phyloP scores from a whole-genome alignment of 2,888 invertebrate genomes.

The Meghimatium bilineatum region DNA sequence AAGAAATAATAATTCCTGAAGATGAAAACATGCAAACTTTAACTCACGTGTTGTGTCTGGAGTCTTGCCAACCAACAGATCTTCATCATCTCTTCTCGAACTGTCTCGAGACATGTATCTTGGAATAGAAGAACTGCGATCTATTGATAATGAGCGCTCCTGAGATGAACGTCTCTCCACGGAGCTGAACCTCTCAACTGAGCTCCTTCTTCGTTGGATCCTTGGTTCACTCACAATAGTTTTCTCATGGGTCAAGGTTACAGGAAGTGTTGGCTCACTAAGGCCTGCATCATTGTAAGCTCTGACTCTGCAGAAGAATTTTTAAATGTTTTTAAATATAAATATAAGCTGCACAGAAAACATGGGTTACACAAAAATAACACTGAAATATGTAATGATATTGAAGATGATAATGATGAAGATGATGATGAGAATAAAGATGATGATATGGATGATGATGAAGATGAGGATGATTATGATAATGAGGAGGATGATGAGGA shows the following conservation, averaged over 20 bases:
- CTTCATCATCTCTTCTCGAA: slow-evolving; percentile 43
- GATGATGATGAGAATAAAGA: too few species aligned
- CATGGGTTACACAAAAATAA: too few species aligned
- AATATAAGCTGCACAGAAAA: too few species aligned
- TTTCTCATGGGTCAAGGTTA: slow-evolving; percentile 60
- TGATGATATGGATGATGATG: too few species aligned
- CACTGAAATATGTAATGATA: too few species aligned
- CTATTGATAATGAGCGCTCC: slow-evolving; percentile 46
- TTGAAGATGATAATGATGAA: too few species aligned
- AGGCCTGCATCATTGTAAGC: slow-evolving; percentile 97
- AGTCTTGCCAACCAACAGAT: slow-evolving; percentile 41
- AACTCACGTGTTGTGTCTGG: slow-evolving; percentile 53
- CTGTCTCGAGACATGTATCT: slow-evolving; percentile 38
- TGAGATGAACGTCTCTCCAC: slow-evolving; percentile 42
- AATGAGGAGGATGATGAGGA: too few species aligned
- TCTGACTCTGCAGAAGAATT: slow-evolving; percentile 84
- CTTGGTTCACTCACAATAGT: slow-evolving; percentile 41
- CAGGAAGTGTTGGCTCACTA: slow-evolving; percentile 92
- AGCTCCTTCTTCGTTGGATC: slow-evolving; percentile 47
- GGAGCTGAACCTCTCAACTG: slow-evolving; percentile 50
- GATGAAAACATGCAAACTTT: too few species aligned
- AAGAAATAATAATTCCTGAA: too few species aligned
- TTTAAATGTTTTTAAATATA: too few species aligned
- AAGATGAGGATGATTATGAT: too few species aligned
- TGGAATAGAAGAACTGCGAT: slow-evolving; percentile 40